Percentiles rank a stretch among this genome's conserved stretches.
Conservation (phyloP, 2,113 vertebrate species). For the Cygnus buccinator region DNA sequence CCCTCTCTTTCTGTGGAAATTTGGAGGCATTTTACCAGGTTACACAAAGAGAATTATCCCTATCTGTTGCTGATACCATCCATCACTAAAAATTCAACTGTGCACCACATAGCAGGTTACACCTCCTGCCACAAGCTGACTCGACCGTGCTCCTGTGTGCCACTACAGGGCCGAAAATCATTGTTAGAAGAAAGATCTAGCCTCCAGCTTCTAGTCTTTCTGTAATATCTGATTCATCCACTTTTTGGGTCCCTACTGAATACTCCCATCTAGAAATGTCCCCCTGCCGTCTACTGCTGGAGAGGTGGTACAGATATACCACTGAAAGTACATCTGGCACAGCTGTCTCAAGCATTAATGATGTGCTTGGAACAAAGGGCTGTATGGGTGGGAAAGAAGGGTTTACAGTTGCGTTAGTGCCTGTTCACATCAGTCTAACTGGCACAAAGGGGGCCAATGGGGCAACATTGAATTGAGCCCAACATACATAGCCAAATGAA, state of each 20-base stretch:
- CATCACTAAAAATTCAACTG: not conserved
- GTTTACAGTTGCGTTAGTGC: not conserved
- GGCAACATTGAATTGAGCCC: not conserved
- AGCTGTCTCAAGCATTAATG: not conserved
- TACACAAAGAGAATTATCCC: not conserved
- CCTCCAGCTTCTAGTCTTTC: not conserved
- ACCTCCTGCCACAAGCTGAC: not conserved
- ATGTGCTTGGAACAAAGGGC: not conserved
- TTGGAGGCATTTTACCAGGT: not conserved
- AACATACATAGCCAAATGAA: slow-evolving; percentile 11
- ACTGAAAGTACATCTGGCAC: not conserved
- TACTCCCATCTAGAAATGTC: not conserved
- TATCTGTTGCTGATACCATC: not conserved
- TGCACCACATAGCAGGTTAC: not conserved
- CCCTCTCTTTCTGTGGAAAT: not conserved
- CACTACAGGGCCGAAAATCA: not conserved
- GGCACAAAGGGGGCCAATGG: not conserved
- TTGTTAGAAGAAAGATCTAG: not conserved
- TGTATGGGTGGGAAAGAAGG: not conserved
- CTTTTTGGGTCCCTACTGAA: not conserved
- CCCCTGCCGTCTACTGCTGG: not conserved
- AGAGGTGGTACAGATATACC: not conserved
- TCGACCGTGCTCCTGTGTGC: too few relatives aligned
- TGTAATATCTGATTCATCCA: not conserved
- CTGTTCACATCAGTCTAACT: not conserved